phyloP scores from a whole-genome alignment of 2,797 vertebrate species.

The Cichlasoma orientale region DNA sequence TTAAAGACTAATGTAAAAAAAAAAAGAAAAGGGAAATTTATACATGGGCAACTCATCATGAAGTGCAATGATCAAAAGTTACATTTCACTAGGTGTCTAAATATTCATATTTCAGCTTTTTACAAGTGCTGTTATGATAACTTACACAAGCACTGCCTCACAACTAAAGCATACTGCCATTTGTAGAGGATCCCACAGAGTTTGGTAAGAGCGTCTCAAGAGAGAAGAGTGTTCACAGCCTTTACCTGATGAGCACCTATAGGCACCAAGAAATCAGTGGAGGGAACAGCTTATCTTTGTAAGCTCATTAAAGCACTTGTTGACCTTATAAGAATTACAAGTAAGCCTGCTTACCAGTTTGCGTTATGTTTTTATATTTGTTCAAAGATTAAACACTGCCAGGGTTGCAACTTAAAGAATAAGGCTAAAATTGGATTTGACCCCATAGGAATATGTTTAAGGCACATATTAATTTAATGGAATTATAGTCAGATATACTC shows the following conservation, averaged over 20 bases:
- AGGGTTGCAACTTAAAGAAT: background rate
- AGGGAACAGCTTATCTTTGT: background rate
- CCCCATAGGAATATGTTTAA: background rate
- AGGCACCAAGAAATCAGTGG: background rate
- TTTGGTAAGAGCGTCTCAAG: background rate
- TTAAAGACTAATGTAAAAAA: background rate
- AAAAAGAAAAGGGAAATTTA: background rate
- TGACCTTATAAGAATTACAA: constrained; percentile 1
- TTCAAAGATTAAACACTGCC: background rate
- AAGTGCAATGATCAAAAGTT: background rate
- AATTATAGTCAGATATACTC: background rate
- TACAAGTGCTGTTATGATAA: background rate
- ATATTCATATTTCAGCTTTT: background rate
- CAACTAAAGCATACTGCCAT: background rate
- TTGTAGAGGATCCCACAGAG: background rate
- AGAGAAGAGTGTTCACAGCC: background rate
- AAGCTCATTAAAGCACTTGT: background rate
- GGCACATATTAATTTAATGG: fast-evolving
- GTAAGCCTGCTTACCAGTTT: constrained; percentile 1
- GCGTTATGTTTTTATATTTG: background rate
- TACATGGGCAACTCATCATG: background rate
- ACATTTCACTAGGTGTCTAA: fast-evolving
- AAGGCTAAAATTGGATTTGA: background rate
- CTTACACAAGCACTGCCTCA: background rate
- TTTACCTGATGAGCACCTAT: background rate